Evolutionary conservation across 1,140 invertebrate species (phyloP).

Genomic region (Aphidius ervi): DNA sequence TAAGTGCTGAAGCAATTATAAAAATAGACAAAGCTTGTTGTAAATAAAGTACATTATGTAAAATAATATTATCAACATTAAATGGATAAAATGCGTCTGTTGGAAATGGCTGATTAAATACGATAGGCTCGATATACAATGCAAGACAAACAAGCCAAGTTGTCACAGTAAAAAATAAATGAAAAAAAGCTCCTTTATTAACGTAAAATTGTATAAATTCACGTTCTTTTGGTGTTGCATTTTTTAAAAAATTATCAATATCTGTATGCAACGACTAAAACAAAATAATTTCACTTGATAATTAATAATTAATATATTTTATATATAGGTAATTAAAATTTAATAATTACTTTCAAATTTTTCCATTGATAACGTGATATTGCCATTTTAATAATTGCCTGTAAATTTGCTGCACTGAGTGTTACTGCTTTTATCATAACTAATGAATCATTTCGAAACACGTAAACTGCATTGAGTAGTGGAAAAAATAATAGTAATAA

Average conservation of each 20-base stretch:
- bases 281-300: not conserved
- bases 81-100: conserved; percentile 33
- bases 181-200: conserved; percentile 18
- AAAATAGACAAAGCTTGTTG: conserved; percentile 27
- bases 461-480: conserved; percentile 10
- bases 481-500: conserved; percentile 3
- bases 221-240: conserved; percentile 19
- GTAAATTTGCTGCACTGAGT: conserved; percentile 14
- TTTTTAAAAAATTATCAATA: conserved; percentile 25
- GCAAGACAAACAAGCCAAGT: conserved; percentile 21
- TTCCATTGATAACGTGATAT: conserved; percentile 14
- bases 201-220: conserved; percentile 26
- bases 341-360: conserved; percentile 15
- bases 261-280: conserved; percentile 27
- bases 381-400: conserved; percentile 22
- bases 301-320: no score
- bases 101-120: conserved; percentile 22
- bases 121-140: conserved; percentile 22
- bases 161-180: conserved; percentile 16
- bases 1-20: conserved; percentile 21
- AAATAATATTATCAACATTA: conserved; percentile 13
- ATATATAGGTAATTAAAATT: no score
- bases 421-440: conserved; percentile 18
- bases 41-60: conserved; percentile 24
- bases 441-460: conserved; percentile 8